These are phyloP conservation scores for Threskiornis aethiopicus DNA, from an alignment of 2,797 vertebrate genomes.

Conservation along the genomic window DNA sequence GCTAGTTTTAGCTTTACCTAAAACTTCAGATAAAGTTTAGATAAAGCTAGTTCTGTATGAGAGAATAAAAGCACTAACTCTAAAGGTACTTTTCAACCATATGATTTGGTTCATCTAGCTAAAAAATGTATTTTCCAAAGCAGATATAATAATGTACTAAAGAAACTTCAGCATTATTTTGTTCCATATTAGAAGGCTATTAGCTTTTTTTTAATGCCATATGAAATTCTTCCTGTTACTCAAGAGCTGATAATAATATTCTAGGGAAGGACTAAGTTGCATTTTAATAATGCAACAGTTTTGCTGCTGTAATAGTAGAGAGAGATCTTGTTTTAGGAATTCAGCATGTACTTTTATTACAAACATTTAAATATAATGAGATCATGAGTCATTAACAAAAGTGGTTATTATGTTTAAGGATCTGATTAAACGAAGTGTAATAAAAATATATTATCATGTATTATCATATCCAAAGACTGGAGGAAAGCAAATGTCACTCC, in stretches of 20 bases:
- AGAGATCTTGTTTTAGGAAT: neutral
- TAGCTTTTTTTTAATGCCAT: neutral
- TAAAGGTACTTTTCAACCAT: neutral
- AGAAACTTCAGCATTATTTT: neutral
- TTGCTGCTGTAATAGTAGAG: neutral
- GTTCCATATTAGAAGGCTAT: neutral
- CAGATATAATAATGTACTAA: neutral
- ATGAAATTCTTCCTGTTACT: neutral
- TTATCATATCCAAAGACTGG: neutral
- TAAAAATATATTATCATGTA: neutral
- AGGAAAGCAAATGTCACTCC: neutral
- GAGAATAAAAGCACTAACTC: neutral
- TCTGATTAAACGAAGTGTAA: neutral
- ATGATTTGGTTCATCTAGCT: neutral
- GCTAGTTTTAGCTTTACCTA: neutral
- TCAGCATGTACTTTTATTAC: neutral
- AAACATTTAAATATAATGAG: neutral
- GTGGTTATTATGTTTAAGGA: neutral
- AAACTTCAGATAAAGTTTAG: neutral
- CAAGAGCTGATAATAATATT: neutral
- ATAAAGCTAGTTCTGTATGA: neutral
- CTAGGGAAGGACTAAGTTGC: neutral
- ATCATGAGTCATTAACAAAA: neutral
- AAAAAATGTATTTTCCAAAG: neutral
- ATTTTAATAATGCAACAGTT: conserved; percentile 1